Base-by-base conservation (phyloP, 1,140 invertebrate species). In the Drosophila melanogaster region DNA sequence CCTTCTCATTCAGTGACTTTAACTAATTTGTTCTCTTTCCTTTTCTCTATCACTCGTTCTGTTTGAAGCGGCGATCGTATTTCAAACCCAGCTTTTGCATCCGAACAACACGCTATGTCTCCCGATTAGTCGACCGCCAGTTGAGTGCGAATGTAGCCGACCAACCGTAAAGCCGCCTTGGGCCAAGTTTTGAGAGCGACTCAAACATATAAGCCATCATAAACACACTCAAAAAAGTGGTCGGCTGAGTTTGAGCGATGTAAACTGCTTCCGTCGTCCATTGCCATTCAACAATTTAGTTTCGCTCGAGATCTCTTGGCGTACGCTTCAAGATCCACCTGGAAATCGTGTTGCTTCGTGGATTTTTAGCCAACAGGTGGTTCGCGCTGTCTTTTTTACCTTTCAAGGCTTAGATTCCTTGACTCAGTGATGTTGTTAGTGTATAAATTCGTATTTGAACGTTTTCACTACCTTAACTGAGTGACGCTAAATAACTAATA, bases 231-330 rank as follows among this genome's bases (percentile, higher is more conserved):
- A 51, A 1, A 43, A 35, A 65, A 59, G 24, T 46, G 35, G 40
- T 26, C 50, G 58, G 53, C 43, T 30, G 49, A 59, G 51, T 61
- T 44, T 70, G 69, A 67, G 75, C 75, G 71, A 60, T 66, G 61
- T 79, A 74, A 41, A 15, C 41, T 62, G 75, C 64, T 84, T 84
- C 76, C 76, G 77, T 51, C 76, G 71, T 70, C 67, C 60, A 77
- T 79, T 79, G 51, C 60, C 46, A 60, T 79, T 76, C 60, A 70
- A 79, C 61, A 59, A 79, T 77, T 87, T 85, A 90, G 86, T 90
- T 90, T 86, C 60, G 79, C 59, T 75, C 73, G 83, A 90, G 87
- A 90, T 81, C 87, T 87, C 81, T 87, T 72, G 80, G 69, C 71
- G 79, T 79, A 67, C 87, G 83, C 81, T 90, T 70, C 61, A 83